Evolutionary conservation across 2,797 vertebrate genomes (phyloP).

Genomic region (Leuciscus waleckii): DNA sequence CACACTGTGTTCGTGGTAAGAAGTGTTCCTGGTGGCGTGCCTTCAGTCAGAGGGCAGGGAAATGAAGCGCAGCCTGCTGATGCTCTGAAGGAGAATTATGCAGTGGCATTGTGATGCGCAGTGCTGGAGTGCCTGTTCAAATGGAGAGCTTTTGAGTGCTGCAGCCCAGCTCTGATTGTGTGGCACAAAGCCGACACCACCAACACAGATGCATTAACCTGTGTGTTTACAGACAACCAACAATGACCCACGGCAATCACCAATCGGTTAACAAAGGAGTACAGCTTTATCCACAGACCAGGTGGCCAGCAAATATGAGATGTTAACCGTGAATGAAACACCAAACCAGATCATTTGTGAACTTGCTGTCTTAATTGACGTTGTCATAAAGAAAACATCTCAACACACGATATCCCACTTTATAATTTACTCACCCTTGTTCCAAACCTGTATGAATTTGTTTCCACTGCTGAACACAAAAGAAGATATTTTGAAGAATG

Average conservation of each 20-base stretch:
- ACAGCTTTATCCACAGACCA: conserved; percentile 51
- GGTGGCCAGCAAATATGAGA: conserved; percentile 50
- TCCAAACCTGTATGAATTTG: neutral
- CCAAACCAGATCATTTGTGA: conserved; percentile 11
- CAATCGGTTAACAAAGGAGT: conserved; percentile 64
- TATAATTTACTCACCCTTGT: neutral
- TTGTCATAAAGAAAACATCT: conserved; percentile 18
- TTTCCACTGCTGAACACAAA: neutral
- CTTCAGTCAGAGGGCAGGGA: conserved; percentile 47
- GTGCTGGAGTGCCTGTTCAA: conserved; percentile 52
- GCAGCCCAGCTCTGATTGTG: conserved; percentile 59
- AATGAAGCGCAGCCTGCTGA: conserved; percentile 49
- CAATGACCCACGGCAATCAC: conserved; percentile 72
- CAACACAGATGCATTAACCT: conserved; percentile 66
- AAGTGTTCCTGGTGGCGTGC: conserved; percentile 48
- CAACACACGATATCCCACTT: neutral
- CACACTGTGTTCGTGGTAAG: conserved; percentile 10
- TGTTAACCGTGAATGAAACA: conserved; percentile 48
- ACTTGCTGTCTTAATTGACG: neutral
- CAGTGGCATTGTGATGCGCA: conserved; percentile 54
- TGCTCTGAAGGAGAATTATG: conserved; percentile 56
- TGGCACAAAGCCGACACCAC: conserved; percentile 58
- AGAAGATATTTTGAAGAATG: neutral
- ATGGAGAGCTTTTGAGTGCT: conserved; percentile 59
- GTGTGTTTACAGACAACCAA: conserved; percentile 70